Conservation (phyloP, 2,797 vertebrate species). For the Darevskia mixta region DNA sequence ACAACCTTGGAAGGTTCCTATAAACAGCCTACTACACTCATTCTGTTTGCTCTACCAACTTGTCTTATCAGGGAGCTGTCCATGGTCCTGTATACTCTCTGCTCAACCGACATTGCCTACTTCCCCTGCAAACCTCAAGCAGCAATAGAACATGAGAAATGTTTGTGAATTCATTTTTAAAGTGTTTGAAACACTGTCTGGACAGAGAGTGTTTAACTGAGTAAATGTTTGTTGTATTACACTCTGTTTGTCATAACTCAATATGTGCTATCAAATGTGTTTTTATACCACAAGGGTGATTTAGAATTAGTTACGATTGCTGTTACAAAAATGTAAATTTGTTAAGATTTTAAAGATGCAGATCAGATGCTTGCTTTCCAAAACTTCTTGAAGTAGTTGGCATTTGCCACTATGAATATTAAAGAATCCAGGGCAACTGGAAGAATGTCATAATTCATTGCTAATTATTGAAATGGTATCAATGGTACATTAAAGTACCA, state of each 20-base stretch:
- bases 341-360: conserved; percentile 29
- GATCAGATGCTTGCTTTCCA: conserved; percentile 28
- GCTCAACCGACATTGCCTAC: no score
- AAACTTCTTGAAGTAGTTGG: conserved; percentile 32
- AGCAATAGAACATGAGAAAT: background rate
- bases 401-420: conserved; percentile 39
- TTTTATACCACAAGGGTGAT: conserved; percentile 14
- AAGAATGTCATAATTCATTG: conserved; percentile 43
- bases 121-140: no score
- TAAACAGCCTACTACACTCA: no score
- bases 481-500: conserved; percentile 27
- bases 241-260: conserved; percentile 29
- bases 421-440: conserved; percentile 29
- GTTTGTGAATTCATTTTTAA: conserved; percentile 7
- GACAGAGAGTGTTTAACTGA: background rate
- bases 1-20: no score
- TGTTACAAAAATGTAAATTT: background rate
- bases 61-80: no score
- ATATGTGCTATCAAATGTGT: conserved; percentile 24
- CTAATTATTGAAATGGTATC: conserved; percentile 27
- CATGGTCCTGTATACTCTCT: no score
- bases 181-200: background rate
- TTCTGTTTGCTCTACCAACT: no score
- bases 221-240: conserved; percentile 20
- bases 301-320: conserved; percentile 28